Evolutionary conservation across 2,797 vertebrate species (phyloP).

Genomic region (Argentina silus): DNA sequence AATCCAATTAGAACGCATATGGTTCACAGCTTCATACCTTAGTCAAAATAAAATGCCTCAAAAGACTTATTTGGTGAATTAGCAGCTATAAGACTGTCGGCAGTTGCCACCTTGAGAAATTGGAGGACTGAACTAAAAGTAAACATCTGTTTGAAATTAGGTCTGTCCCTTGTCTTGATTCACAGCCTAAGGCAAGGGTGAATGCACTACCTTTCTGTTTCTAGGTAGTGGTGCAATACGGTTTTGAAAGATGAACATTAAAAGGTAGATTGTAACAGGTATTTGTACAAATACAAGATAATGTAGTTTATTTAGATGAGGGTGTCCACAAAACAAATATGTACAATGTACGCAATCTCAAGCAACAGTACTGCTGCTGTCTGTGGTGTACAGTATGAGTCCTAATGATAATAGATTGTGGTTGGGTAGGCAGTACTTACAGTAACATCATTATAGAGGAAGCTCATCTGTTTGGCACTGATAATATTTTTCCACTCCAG

Average conservation of each 20-base stretch:
- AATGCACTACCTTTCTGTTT: conserved; percentile 13
- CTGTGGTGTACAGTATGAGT: conserved; percentile 20
- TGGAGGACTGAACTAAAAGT: conserved; percentile 34
- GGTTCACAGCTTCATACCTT: conserved; percentile 53
- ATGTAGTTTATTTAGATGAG: not conserved
- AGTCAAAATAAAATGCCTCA: not conserved
- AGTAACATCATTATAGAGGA: conserved; percentile 22
- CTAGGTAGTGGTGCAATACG: not conserved
- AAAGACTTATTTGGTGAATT: conserved; percentile 46
- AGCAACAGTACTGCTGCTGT: not conserved
- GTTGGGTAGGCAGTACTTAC: conserved; percentile 19
- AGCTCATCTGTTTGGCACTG: conserved; percentile 50
- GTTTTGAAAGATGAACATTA: not conserved
- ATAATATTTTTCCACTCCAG: conserved; percentile 63
- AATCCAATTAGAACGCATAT: conserved; percentile 55
- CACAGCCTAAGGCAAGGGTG: conserved; percentile 25
- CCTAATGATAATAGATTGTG: conserved; percentile 10
- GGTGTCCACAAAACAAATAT: not conserved
- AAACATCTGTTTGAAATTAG: conserved; percentile 70
- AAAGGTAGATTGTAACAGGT: not conserved
- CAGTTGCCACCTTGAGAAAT: conserved; percentile 58
- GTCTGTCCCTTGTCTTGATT: conserved; percentile 40
- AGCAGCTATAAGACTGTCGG: conserved; percentile 35
- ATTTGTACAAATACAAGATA: not conserved
- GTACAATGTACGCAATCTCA: not conserved